phyloP scores from a whole-genome alignment of 2,888 invertebrate genomes.

The Tiphia femorata region DNA sequence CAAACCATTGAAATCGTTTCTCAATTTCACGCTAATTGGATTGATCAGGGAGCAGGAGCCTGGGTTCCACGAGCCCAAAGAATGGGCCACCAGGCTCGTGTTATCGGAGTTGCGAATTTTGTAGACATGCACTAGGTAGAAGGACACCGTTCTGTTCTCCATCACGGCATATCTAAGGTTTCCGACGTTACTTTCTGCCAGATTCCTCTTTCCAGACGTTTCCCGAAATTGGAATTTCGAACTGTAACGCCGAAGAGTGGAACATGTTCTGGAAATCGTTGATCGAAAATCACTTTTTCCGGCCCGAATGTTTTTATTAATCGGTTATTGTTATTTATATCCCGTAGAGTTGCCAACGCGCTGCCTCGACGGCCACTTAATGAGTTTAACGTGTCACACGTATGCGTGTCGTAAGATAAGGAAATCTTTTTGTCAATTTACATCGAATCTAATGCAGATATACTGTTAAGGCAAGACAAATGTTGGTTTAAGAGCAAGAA shows the following conservation, averaged over 20 bases:
- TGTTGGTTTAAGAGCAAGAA: background rate
- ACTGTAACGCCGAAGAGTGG: slow-evolving; percentile 24
- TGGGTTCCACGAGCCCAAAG: slow-evolving; percentile 61
- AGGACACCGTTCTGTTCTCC: slow-evolving; percentile 51
- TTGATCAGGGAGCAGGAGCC: slow-evolving; percentile 39
- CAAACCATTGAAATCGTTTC: slow-evolving; percentile 57
- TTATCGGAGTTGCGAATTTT: slow-evolving; percentile 62
- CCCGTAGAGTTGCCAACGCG: no score
- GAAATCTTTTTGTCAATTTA: no score
- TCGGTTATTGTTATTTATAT: no score
- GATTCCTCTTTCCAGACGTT: slow-evolving; percentile 7
- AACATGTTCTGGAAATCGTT: slow-evolving; percentile 43
- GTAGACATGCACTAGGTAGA: slow-evolving; percentile 59
- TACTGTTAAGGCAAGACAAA: no score
- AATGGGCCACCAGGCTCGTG: slow-evolving; percentile 55
- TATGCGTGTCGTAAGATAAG: no score
- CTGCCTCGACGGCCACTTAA: no score
- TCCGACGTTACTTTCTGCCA: slow-evolving; percentile 29
- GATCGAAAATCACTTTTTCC: no score
- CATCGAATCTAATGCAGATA: no score
- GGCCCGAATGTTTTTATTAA: background rate
- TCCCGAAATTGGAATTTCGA: slow-evolving; percentile 15
- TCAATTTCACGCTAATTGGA: slow-evolving; percentile 53
- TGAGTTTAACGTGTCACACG: no score
- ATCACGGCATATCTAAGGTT: slow-evolving; percentile 47